A percentile compares a stretch with the other conserved stretches of the same genome.
These are phyloP conservation scores for Scotopteryx bipunctaria DNA, from an alignment of 2,888 invertebrate species.

Conservation along the genomic window DNA sequence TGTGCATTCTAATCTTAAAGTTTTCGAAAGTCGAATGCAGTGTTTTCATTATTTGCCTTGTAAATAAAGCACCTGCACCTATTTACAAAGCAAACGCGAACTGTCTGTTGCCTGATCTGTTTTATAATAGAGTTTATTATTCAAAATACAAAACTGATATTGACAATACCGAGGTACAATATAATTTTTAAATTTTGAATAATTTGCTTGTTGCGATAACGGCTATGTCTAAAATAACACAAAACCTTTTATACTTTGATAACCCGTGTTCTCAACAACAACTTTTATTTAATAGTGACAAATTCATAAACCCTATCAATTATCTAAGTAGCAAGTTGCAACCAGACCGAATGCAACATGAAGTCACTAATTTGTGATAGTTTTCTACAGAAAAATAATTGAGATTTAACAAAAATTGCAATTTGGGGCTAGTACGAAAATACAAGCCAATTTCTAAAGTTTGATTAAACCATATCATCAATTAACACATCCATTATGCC, in stretches of 20 bases:
- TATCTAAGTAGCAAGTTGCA: conserved; percentile 41
- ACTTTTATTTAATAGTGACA: too few relatives aligned
- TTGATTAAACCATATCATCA: not conserved
- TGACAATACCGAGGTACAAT: too few relatives aligned
- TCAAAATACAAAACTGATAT: too few relatives aligned
- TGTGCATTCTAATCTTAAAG: conserved; percentile 12
- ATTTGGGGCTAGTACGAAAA: too few relatives aligned
- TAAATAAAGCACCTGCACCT: conserved; percentile 10
- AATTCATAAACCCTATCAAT: too few relatives aligned
- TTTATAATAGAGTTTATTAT: conserved; percentile 11
- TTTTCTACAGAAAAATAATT: conserved; percentile 2
- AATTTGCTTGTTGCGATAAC: too few relatives aligned
- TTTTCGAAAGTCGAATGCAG: conserved; percentile 19
- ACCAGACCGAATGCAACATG: conserved; percentile 14
- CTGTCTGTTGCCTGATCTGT: conserved; percentile 1
- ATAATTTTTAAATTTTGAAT: too few relatives aligned
- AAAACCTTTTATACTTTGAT: too few relatives aligned
- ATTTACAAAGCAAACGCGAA: conserved; percentile 17
- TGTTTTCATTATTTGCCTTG: not conserved
- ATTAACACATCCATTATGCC: conserved; percentile 5
- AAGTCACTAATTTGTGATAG: too few relatives aligned
- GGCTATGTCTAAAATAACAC: too few relatives aligned
- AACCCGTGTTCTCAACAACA: too few relatives aligned
- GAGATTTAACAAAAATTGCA: too few relatives aligned
- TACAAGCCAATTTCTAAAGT: not conserved